phyloP scores from a whole-genome alignment of 92 coral and sea anemone genomes.

The Palythoa grandiflora region DNA sequence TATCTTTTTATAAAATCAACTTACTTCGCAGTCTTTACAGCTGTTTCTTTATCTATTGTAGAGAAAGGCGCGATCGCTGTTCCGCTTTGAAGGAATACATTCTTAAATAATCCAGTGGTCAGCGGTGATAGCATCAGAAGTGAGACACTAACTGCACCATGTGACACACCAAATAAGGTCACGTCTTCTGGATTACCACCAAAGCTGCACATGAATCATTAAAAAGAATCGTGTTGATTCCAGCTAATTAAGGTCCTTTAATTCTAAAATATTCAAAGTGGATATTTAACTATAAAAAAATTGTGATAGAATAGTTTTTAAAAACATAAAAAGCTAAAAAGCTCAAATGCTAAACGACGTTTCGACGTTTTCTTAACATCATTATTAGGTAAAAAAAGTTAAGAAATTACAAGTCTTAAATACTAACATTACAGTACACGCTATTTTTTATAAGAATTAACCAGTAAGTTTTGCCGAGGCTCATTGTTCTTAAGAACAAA shows the following conservation, averaged over 20 bases:
- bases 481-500: too few relatives aligned
- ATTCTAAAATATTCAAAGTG: too few relatives aligned
- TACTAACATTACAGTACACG: too few relatives aligned
- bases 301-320: too few relatives aligned
- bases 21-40: constrained; percentile 52
- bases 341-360: too few relatives aligned
- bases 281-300: too few relatives aligned
- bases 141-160: constrained; percentile 59
- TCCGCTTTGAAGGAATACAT: constrained; percentile 63
- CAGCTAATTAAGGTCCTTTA: neutral
- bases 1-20: neutral
- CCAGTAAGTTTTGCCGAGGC: too few relatives aligned
- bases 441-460: too few relatives aligned
- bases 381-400: too few relatives aligned
- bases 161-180: constrained; percentile 62
- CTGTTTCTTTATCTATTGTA: constrained; percentile 49
- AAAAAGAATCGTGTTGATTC: neutral
- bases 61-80: constrained; percentile 54
- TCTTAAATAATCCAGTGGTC: constrained; percentile 54
- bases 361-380: too few relatives aligned
- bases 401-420: too few relatives aligned
- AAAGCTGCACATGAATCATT: constrained; percentile 26
- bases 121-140: constrained; percentile 58
- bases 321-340: too few relatives aligned
- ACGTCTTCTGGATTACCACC: constrained; percentile 63